phyloP scores from a whole-genome alignment of 2,113 vertebrate genomes.

The Crypturellus undulatus region DNA sequence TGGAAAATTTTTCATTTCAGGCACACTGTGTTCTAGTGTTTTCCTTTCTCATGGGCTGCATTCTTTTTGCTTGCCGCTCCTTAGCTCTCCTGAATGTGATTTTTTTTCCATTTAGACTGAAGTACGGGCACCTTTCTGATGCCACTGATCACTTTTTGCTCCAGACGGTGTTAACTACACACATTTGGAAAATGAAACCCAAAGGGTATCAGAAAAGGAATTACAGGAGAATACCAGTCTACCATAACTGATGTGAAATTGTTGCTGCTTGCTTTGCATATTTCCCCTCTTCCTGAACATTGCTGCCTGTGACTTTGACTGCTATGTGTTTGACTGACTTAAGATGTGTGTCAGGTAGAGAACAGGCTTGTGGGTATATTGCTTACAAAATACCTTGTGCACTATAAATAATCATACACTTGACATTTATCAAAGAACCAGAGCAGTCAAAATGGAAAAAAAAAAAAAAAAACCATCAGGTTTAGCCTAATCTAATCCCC shows the following conservation, averaged over 20 bases:
- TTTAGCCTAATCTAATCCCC: neutral
- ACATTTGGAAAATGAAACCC: neutral
- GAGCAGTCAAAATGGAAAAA: neutral
- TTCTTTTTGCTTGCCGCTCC: neutral
- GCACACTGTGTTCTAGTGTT: neutral
- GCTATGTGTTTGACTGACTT: neutral
- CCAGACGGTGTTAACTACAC: neutral
- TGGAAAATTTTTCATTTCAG: neutral
- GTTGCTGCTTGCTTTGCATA: neutral
- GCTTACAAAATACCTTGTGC: neutral
- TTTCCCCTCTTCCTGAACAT: neutral
- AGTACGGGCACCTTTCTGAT: neutral
- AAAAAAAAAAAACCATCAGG: neutral
- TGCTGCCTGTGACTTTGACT: neutral
- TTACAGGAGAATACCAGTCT: neutral
- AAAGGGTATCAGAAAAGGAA: neutral
- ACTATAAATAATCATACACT: neutral
- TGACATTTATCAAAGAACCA: neutral
- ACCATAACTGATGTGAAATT: neutral
- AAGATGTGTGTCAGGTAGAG: rapidly evolving
- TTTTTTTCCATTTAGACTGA: neutral
- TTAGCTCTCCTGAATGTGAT: neutral
- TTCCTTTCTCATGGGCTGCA: rapidly evolving
- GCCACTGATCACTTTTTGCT: neutral
- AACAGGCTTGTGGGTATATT: neutral